Base-by-base conservation (phyloP, 2,888 invertebrate species). In the Acanthosepion lycidas region DNA sequence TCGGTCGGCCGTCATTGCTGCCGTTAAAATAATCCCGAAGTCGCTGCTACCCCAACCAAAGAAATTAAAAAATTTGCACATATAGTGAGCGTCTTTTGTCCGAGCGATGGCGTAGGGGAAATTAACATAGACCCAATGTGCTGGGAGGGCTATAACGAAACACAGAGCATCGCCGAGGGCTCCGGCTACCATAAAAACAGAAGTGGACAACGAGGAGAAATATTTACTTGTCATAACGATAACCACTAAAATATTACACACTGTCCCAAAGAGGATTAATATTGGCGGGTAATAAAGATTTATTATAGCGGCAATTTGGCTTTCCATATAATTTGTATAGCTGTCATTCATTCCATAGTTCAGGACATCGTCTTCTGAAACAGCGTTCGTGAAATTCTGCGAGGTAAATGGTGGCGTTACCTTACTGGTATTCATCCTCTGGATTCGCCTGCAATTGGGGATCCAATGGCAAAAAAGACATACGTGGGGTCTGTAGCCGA, bases 31-130 rank as follows among this genome's bases (percentile, higher is more conserved):
- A 48, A 96, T 96, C 33, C 96, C 96, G 28, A 96, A 95, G 95
- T 96, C 96, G 92, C 96, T 96, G 94, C 96, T 96, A 51, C 96
- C 96, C 95, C 96, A 96, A 18, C 96, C 96, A 94, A 96, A 96
- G 94, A 96, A 96, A 92, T 96, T 96, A 91, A 96, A 95, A 94
- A 96, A 96, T 94, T 96, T 96, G 94, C 96, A 96, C 96, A 96
- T 95, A n/a, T 95, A 91, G 93, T 96, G 95, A 0, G 96, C 95
- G 23, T 95, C 95, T 0, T 95, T 95, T 0, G 95, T 95, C 51
- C 96, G 94, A 4, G 95, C 94, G 92, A 95, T 96, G 6, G 95
- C 95, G 3, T 95, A 95, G 8, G 96, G 96, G 95, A 96, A 96
- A 92, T 96, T 96, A 9, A 96, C 96, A 91, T 96, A 96, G 51